phyloP scores from a whole-genome alignment of 2,888 invertebrate genomes.

The Dimorphilus gyrociliatus region DNA sequence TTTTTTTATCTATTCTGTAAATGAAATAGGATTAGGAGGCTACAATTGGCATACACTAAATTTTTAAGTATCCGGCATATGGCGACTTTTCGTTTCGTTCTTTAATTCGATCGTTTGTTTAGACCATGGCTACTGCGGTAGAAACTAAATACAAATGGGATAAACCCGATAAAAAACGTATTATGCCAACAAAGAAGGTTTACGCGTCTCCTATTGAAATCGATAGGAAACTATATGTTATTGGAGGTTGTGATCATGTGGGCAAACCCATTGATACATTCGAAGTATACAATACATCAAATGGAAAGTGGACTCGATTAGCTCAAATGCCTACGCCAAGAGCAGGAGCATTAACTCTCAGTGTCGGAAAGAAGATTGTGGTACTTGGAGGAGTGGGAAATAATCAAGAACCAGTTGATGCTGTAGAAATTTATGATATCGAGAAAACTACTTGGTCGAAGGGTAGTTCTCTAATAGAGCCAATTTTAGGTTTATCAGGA shows the following conservation, averaged over 20 bases:
- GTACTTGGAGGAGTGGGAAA: conserved; percentile 27
- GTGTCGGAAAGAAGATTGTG: conserved; percentile 20
- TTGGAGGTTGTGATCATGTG: conserved; percentile 31
- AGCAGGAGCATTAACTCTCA: conserved; percentile 22
- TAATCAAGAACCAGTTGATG: conserved; percentile 24
- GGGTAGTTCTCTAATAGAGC: conserved; percentile 17
- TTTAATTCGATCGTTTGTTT: too few species aligned
- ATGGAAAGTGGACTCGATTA: conserved; percentile 9
- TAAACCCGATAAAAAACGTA: conserved; percentile 13
- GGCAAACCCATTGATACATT: conserved; percentile 27
- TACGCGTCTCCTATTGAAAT: conserved; percentile 22
- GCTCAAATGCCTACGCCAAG: conserved; percentile 24
- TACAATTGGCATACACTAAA: too few species aligned
- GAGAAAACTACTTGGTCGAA: conserved; percentile 21
- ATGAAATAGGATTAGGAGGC: too few species aligned
- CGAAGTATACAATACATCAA: conserved; percentile 19
- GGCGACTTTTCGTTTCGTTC: too few species aligned
- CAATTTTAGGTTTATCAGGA: conserved; percentile 25
- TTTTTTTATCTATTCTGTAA: too few species aligned
- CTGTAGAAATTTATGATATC: conserved; percentile 26
- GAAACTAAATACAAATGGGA: conserved; percentile 15
- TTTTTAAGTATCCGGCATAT: too few species aligned
- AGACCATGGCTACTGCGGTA: background rate
- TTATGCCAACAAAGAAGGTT: conserved; percentile 30
- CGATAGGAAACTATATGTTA: conserved; percentile 20